Conservation (phyloP, 1,140 invertebrate species). For the Thereuonema tuberculata region DNA sequence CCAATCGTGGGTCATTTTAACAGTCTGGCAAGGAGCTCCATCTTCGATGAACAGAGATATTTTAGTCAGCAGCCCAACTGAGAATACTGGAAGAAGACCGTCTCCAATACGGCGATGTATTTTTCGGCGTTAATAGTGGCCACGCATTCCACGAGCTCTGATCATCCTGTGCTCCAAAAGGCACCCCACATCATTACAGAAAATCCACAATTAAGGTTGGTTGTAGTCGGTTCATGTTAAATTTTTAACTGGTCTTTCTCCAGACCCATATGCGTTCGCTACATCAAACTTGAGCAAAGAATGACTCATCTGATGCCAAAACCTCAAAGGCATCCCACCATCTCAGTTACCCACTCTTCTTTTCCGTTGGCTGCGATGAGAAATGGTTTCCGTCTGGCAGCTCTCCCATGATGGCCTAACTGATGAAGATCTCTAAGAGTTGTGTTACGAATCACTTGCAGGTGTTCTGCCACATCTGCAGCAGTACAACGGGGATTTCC, state of each 20-base stretch:
- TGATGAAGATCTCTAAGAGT: not conserved
- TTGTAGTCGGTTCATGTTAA: not conserved
- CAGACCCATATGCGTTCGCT: not conserved
- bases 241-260: not conserved
- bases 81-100: not conserved
- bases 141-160: not conserved
- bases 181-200: not conserved
- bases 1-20: not conserved
- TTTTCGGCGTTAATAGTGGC: not conserved
- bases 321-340: not conserved
- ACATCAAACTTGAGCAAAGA: not conserved
- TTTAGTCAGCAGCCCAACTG: not conserved
- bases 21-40: not conserved
- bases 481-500: not conserved
- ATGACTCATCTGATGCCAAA: not conserved
- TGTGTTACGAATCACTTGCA: not conserved
- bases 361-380: not conserved
- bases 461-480: not conserved
- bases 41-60: not conserved
- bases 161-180: not conserved
- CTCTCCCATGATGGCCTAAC: not conserved
- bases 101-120: not conserved
- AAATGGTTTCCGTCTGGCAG: not conserved
- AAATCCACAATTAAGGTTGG: not conserved
- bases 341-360: not conserved